Evolutionary conservation across 2,113 vertebrate genomes (phyloP).

Genomic region (Boleophthalmus pectinirostris): DNA sequence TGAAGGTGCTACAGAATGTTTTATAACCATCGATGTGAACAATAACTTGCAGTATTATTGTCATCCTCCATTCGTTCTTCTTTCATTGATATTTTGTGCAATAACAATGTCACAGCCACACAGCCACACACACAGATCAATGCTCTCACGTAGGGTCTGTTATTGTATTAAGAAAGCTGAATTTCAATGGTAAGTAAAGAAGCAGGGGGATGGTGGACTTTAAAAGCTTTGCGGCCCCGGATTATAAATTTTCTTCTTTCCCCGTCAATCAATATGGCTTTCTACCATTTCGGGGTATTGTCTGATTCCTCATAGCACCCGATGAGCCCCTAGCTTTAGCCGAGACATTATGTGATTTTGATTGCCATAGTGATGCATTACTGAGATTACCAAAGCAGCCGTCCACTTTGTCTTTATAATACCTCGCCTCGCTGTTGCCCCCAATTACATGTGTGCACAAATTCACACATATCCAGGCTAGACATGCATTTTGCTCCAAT

Average conservation of each 20-base stretch:
- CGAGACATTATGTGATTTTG: constrained; percentile 39
- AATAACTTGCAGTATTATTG: constrained; percentile 30
- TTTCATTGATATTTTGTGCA: constrained; percentile 8
- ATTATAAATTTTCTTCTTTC: constrained; percentile 52
- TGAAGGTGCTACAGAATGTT: no score
- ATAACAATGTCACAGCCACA: constrained; percentile 2
- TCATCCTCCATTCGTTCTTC: constrained; percentile 10
- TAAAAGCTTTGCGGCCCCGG: constrained; percentile 10
- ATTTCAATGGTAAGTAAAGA: constrained; percentile 20
- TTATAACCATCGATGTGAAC: not conserved
- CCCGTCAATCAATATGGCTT: constrained; percentile 52
- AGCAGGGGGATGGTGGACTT: constrained; percentile 20
- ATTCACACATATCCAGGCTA: not conserved
- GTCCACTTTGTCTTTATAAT: constrained; percentile 23
- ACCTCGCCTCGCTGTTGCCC: constrained; percentile 15
- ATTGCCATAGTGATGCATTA: constrained; percentile 39
- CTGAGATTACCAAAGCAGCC: constrained; percentile 34
- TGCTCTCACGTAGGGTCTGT: constrained; percentile 23
- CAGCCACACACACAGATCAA: constrained; percentile 24
- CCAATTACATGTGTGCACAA: constrained; percentile 24
- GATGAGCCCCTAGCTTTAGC: constrained; percentile 32
- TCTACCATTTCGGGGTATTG: constrained; percentile 35
- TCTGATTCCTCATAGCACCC: constrained; percentile 56
- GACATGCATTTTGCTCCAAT: constrained; percentile 1
- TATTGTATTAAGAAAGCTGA: constrained; percentile 48